Evolutionary conservation across 2,797 vertebrate species (phyloP).

Genomic region (Malacoraja senta): DNA sequence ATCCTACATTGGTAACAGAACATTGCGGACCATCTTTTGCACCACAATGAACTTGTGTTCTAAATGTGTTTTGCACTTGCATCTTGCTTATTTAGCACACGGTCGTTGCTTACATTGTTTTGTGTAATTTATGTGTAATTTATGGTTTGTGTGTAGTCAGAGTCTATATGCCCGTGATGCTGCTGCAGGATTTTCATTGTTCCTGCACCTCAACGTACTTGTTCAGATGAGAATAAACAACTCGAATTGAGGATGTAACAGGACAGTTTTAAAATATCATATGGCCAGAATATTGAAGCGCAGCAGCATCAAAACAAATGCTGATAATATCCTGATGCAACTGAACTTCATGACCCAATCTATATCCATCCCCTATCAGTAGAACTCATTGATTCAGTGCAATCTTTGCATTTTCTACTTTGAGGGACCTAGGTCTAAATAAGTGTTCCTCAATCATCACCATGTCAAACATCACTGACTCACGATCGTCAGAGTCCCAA

Average conservation of each 20-base stretch:
- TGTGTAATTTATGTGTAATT: too few relatives aligned
- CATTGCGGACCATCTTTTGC: too few relatives aligned
- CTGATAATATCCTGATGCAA: not conserved
- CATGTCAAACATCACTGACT: not conserved
- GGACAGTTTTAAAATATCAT: not conserved
- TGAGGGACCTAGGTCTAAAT: not conserved
- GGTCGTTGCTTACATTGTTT: too few relatives aligned
- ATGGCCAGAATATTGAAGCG: not conserved
- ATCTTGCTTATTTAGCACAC: too few relatives aligned
- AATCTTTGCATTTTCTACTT: not conserved
- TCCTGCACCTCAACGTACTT: too few relatives aligned
- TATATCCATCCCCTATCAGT: not conserved
- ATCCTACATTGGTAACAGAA: too few relatives aligned
- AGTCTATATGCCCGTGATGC: too few relatives aligned
- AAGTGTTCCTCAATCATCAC: not conserved
- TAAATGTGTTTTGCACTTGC: too few relatives aligned
- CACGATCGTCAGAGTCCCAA: not conserved
- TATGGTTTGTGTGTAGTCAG: too few relatives aligned
- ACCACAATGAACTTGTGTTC: too few relatives aligned
- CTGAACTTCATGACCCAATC: not conserved
- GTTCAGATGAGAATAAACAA: too few relatives aligned
- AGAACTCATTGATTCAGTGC: not conserved
- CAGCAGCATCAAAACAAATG: not conserved
- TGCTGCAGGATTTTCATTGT: too few relatives aligned
- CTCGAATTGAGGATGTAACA: not conserved